These are phyloP conservation scores for Halocaridina rubra DNA, from an alignment of 2,888 invertebrate genomes.

Conservation along the genomic window DNA sequence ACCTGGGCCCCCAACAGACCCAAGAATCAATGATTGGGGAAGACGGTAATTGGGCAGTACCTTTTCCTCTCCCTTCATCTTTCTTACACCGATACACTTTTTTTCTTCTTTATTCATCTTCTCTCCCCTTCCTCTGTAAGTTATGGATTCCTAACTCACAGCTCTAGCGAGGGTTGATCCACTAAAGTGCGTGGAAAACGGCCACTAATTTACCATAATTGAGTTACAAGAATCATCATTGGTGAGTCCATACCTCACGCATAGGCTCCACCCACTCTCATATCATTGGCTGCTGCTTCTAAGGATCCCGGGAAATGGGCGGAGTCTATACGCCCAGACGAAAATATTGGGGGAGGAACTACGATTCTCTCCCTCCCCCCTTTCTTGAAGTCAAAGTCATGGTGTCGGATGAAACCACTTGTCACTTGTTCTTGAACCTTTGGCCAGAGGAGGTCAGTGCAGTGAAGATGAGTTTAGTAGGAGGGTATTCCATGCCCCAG, in stretches of 20 bases:
- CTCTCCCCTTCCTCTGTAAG: constrained; percentile 5
- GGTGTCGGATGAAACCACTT: constrained; percentile 3
- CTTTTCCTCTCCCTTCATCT: not conserved
- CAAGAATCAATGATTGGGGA: constrained; percentile 29
- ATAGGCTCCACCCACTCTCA: constrained; percentile 15
- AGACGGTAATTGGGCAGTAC: constrained; percentile 24
- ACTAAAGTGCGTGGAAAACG: constrained; percentile 50
- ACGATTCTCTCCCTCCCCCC: not conserved
- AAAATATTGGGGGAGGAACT: constrained; percentile 13
- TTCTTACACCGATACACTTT: not conserved
- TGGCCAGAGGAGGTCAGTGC: constrained; percentile 38
- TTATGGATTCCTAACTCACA: constrained; percentile 47
- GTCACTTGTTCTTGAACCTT: constrained; percentile 51
- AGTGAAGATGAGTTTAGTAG: constrained; percentile 61
- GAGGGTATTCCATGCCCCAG: constrained; percentile 63
- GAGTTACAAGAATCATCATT: constrained; percentile 59
- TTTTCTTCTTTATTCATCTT: not conserved
- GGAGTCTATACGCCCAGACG: constrained; percentile 4
- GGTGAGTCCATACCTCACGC: constrained; percentile 41
- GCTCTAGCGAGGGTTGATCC: constrained; percentile 25
- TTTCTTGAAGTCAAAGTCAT: constrained; percentile 5
- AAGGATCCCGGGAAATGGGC: not conserved
- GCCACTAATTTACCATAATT: constrained; percentile 57
- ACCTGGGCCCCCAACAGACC: constrained; percentile 14
- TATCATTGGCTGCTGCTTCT: constrained; percentile 13